Percentiles rank a stretch among this genome's conserved stretches.
Evolutionary conservation across 2,888 invertebrate species (phyloP).

Genomic region (Dicyrtoma fusca): DNA sequence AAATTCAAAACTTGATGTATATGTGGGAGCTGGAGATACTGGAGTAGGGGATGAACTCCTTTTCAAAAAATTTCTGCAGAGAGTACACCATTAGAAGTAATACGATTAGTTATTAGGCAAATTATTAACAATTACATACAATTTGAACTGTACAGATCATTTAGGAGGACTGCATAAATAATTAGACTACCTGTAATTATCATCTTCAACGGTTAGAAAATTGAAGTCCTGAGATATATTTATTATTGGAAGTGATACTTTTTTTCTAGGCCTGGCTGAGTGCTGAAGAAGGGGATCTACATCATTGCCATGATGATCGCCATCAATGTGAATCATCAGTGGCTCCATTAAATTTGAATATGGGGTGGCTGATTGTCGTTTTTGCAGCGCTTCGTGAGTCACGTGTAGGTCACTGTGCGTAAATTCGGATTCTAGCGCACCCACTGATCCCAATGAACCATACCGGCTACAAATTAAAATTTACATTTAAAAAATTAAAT

Average conservation of each 20-base stretch:
- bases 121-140: neutral
- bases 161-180: neutral
- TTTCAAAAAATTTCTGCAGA: no score
- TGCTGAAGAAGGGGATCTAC: no score
- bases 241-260: conserved; percentile 38
- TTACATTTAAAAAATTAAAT: no score
- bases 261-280: neutral
- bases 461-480: no score
- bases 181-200: no score
- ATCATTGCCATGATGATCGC: no score
- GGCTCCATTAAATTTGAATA: neutral
- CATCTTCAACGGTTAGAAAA: conserved; percentile 45
- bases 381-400: no score
- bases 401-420: no score
- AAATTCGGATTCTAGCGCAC: no score
- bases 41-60: conserved; percentile 17
- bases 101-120: no score
- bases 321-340: conserved; percentile 15
- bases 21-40: conserved; percentile 44
- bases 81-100: neutral
- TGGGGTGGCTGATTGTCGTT: no score
- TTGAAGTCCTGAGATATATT: conserved; percentile 44
- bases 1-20: conserved; percentile 42
- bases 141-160: neutral
- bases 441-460: no score